Base-by-base conservation (phyloP, 2,113 vertebrate species). In the Danionella cerebrum region DNA sequence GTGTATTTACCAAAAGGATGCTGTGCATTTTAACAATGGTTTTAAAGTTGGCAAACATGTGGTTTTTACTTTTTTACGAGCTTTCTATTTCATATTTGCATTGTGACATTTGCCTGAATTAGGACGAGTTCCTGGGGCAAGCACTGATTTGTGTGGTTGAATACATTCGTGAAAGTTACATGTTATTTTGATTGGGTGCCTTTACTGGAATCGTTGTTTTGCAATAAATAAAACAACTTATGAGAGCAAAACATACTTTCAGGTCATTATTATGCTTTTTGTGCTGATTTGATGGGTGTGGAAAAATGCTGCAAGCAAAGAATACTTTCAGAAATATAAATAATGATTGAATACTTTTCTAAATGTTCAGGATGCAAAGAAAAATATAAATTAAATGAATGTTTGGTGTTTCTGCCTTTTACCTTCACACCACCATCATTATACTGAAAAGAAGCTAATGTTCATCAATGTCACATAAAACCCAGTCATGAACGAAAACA, bases 11-110 rank as follows among this genome's bases (percentile, higher is more conserved):
- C 4, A 31, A 29, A n/a, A 35, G 58, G 19, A 39, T 69, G 54
- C 24, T 70, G 68, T 63, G 70, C 24, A 75, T 73, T 60, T 39
- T 52, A 51, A 25, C 52, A 12, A 47, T 70, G 33, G 19, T 69
- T 35, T 27, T 41, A 59, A 25, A 60, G 12, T 27, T 44, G n/a
- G 14, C 3, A 31, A 41, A 14, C 13, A 42, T 45, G 8, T 8
- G 27, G 14, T 45, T 1, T 10, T 5, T 16, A 1, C 2, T 33
- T 54, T 62, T 10, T 33, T 24, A n/a, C n/a, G n/a, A n/a, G n/a
- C n/a, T 7, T 18, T 31, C 35, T 38, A 31, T 2, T 72, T 48
- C 33, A 63, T 48, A 57, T 41, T 48, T 48, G 44, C 41, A 36
- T 33, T 65, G 6, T 51, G 52, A 60, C 60, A 51, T 52, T 55